phyloP scores from a whole-genome alignment of 2,797 vertebrate species.

The Potorous gilbertii region DNA sequence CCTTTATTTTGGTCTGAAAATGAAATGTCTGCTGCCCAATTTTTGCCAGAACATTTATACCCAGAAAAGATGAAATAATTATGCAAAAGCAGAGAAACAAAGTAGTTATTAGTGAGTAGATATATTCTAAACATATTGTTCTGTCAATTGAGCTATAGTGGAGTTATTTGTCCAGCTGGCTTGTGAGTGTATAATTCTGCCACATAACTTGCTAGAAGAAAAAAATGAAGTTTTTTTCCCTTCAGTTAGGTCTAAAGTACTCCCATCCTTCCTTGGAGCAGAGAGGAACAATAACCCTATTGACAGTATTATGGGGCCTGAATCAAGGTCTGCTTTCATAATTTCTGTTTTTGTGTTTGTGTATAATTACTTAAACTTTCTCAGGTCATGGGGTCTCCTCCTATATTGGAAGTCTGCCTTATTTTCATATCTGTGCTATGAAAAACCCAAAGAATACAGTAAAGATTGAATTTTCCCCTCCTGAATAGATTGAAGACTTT shows the following conservation, averaged over 20 bases:
- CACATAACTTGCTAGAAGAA: accelerated
- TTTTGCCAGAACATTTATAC: background rate
- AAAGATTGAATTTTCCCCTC: slow-evolving; percentile 25
- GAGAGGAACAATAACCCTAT: background rate
- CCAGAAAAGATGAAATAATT: background rate
- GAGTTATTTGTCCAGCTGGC: background rate
- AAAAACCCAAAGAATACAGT: slow-evolving; percentile 15
- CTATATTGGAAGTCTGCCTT: slow-evolving; percentile 27
- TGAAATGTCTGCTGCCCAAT: background rate
- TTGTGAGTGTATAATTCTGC: accelerated
- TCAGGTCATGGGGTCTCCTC: background rate
- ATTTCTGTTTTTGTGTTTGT: background rate
- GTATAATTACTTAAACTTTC: background rate
- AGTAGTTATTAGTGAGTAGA: background rate
- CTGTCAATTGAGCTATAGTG: accelerated
- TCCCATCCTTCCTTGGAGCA: background rate
- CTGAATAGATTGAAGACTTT: background rate
- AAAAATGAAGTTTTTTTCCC: background rate
- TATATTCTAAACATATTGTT: background rate
- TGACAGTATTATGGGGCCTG: background rate
- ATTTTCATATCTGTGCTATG: background rate
- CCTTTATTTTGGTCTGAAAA: background rate
- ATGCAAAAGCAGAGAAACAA: background rate
- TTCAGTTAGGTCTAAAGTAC: background rate
- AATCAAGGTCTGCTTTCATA: background rate